Evolutionary conservation across 2,113 vertebrate species (phyloP).

Genomic region (Lontra canadensis): DNA sequence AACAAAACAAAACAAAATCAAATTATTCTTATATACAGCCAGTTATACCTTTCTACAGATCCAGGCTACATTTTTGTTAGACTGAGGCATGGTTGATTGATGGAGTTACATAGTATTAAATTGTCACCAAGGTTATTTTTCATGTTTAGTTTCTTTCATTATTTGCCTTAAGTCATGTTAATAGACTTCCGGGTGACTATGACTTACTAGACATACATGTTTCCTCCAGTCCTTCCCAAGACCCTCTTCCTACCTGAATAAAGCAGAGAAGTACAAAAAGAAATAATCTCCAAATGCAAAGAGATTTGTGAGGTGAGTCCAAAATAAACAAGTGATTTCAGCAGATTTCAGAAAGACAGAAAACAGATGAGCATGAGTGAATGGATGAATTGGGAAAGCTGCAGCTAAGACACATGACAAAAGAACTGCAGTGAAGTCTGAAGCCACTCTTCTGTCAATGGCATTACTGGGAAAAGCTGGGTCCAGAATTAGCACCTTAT

Average conservation of each 20-base stretch:
- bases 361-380: neutral
- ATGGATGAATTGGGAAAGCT: neutral
- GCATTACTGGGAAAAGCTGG: neutral
- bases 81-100: neutral
- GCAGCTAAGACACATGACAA: rapidly evolving
- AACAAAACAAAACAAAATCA: no score
- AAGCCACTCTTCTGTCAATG: neutral
- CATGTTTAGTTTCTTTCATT: neutral
- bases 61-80: neutral
- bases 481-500: neutral
- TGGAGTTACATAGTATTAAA: neutral
- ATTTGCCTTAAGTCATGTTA: neutral
- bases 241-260: neutral
- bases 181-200: neutral
- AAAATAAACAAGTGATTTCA: slow-evolving; percentile 25
- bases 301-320: neutral
- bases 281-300: neutral
- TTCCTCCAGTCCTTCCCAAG: neutral
- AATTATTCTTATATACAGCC: neutral
- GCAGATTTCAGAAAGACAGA: neutral
- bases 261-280: neutral
- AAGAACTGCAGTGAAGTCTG: neutral
- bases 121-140: neutral
- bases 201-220: neutral
- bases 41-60: neutral